Evolutionary conservation across 2,113 vertebrate genomes (phyloP).

Genomic region (Daphoenositta chrysoptera): DNA sequence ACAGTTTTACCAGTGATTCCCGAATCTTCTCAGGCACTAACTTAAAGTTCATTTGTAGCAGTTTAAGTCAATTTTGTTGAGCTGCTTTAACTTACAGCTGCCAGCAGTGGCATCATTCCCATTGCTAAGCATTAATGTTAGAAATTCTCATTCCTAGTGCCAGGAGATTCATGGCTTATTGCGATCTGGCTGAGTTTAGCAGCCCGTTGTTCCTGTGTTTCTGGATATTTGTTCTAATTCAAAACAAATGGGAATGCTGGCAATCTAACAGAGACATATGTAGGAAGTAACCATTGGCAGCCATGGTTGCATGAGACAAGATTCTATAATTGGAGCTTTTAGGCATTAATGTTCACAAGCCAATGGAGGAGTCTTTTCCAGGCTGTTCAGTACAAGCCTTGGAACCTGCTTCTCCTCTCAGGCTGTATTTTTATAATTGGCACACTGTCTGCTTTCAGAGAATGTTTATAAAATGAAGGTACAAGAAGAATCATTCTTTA

Average conservation of each 20-base stretch:
- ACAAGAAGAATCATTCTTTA: neutral
- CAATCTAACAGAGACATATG: neutral
- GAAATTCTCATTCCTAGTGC: constrained; percentile 28
- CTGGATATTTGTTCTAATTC: constrained; percentile 14
- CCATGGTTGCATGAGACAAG: neutral
- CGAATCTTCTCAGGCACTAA: neutral
- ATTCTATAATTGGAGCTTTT: neutral
- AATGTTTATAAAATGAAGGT: neutral
- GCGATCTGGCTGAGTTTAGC: constrained; percentile 8
- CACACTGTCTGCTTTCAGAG: neutral
- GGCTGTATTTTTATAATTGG: neutral
- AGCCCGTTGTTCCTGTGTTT: constrained; percentile 37
- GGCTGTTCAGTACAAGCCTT: neutral
- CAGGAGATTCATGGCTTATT: constrained; percentile 25
- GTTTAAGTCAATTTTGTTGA: neutral
- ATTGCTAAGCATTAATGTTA: neutral
- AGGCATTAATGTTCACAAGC: neutral
- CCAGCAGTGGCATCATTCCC: neutral
- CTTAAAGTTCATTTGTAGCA: neutral
- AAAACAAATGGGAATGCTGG: constrained; percentile 43
- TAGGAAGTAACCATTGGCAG: constrained; percentile 35
- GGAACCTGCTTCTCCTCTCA: neutral
- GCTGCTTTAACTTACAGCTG: neutral
- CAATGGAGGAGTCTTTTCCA: neutral
- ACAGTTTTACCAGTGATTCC: neutral